A percentile compares a stretch with the other conserved stretches of the same genome.
phyloP scores from a whole-genome alignment of 2,797 vertebrate species.

The Sebastes steindachneri region DNA sequence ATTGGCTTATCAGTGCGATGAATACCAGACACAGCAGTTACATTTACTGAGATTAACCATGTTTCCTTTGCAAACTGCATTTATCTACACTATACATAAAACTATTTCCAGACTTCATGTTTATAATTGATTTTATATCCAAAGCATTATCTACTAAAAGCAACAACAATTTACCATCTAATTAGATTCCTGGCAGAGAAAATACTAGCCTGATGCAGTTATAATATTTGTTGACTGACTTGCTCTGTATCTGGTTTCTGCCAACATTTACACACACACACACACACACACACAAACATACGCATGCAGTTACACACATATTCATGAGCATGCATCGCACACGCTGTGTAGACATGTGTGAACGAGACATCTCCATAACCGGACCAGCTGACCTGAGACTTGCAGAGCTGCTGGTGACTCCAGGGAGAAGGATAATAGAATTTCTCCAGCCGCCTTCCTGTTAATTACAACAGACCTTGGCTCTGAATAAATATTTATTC shows the following conservation, averaged over 20 bases:
- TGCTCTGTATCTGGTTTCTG: constrained; percentile 40
- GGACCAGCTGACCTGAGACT: constrained; percentile 74
- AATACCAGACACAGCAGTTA: not conserved
- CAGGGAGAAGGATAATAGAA: constrained; percentile 76
- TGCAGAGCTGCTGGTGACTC: constrained; percentile 63
- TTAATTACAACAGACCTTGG: constrained; percentile 80
- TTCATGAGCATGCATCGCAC: constrained; percentile 28
- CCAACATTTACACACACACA: constrained; percentile 34
- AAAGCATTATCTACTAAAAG: constrained; percentile 37
- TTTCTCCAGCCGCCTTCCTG: constrained; percentile 71
- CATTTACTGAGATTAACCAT: constrained; percentile 9
- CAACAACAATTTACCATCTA: constrained; percentile 46
- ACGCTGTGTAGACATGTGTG: constrained; percentile 49
- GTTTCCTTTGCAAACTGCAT: constrained; percentile 24
- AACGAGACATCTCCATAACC: constrained; percentile 65
- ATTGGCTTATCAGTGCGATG: constrained; percentile 3
- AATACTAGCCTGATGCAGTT: constrained; percentile 41
- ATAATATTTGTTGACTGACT: constrained; percentile 51
- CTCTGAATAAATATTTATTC: constrained; percentile 81
- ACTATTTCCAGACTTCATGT: constrained; percentile 32
- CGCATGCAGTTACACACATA: constrained; percentile 8
- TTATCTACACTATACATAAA: constrained; percentile 6
- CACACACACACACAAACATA: not conserved
- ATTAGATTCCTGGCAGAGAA: constrained; percentile 63
- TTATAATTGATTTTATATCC: constrained; percentile 42